Evolutionary conservation across 2,113 vertebrate species (phyloP).

Genomic region (Crotalus horridus): DNA sequence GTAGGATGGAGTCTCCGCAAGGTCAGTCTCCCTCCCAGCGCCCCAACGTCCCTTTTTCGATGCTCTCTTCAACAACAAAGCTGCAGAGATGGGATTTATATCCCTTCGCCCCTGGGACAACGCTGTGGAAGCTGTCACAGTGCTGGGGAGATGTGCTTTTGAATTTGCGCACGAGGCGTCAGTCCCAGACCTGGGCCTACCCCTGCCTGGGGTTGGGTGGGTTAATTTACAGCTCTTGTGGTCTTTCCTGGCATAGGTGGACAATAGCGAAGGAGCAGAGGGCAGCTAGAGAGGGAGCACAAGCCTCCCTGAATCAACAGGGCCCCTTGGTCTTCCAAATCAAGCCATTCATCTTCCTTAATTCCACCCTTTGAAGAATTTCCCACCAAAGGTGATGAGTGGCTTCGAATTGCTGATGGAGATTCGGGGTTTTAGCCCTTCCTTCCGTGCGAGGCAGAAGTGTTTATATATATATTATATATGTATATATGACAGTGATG

Average conservation of each 20-base stretch:
- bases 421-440: neutral
- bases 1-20: constrained; percentile 32
- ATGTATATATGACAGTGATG: no score
- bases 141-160: constrained; percentile 53
- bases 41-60: constrained; percentile 30
- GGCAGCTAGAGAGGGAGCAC: constrained; percentile 45
- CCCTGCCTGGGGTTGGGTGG: constrained; percentile 57
- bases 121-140: constrained; percentile 50
- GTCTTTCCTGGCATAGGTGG: constrained; percentile 49
- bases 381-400: neutral
- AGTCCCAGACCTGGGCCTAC: constrained; percentile 55
- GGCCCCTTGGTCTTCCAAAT: constrained; percentile 6
- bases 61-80: constrained; percentile 64
- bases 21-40: constrained; percentile 42
- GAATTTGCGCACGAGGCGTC: constrained; percentile 62
- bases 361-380: neutral
- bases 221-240: constrained; percentile 69
- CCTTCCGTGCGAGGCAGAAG: neutral
- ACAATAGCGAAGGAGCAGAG: constrained; percentile 37
- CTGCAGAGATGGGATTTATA: constrained; percentile 64
- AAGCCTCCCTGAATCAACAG: constrained; percentile 35
- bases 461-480: no score
- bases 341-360: neutral
- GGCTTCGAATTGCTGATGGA: neutral
- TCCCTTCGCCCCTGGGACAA: constrained; percentile 59